Percentiles rank a stretch among this genome's conserved stretches.
phyloP scores from a whole-genome alignment of 1,140 invertebrate genomes.

The Drosophila parvula region DNA sequence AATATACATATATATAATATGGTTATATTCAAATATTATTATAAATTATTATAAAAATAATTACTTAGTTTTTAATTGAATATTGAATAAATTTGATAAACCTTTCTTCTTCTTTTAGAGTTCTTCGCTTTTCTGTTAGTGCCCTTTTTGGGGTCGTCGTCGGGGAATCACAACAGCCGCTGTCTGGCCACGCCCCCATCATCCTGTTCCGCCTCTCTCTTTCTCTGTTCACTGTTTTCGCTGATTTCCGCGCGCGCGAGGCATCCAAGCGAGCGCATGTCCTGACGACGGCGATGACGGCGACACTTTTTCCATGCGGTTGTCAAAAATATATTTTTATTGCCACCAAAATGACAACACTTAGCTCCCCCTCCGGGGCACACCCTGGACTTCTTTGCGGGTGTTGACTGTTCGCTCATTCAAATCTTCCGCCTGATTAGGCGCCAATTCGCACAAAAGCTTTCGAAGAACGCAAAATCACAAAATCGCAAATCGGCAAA shows the following conservation, averaged over 20 bases:
- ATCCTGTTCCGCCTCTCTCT: constrained; percentile 15
- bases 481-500: constrained; percentile 20
- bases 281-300: constrained; percentile 55
- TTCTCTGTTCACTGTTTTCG: background rate
- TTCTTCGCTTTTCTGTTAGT: constrained; percentile 13
- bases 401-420: constrained; percentile 72
- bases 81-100: background rate
- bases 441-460: constrained; percentile 77
- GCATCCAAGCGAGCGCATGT: constrained; percentile 48
- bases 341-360: constrained; percentile 82
- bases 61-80: too few species aligned
- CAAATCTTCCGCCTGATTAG: constrained; percentile 84
- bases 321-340: constrained; percentile 82
- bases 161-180: constrained; percentile 73
- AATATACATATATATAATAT: too few species aligned
- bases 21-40: too few species aligned
- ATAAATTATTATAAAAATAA: too few species aligned
- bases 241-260: constrained; percentile 10
- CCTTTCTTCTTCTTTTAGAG: too few species aligned
- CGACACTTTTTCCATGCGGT: constrained; percentile 66
- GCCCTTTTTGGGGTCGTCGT: constrained; percentile 1
- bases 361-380: constrained; percentile 27
- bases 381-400: constrained; percentile 26
- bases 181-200: constrained; percentile 62
- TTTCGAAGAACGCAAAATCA: constrained; percentile 23